phyloP scores from a whole-genome alignment of 2,888 invertebrate genomes.

The Hermaeophaga mercurialis region DNA sequence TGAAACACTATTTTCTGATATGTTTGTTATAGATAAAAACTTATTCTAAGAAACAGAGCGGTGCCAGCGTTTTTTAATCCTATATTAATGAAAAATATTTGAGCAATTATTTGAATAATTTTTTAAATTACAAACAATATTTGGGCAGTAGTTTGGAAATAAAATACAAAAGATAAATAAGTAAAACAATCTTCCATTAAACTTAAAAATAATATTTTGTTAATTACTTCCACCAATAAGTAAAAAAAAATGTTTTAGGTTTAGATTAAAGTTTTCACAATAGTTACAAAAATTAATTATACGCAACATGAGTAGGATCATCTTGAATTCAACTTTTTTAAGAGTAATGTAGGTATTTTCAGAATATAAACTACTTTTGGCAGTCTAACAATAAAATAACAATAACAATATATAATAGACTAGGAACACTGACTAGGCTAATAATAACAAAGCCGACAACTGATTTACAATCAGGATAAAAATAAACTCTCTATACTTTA shows the following conservation, averaged over 20 bases:
- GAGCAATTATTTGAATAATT: not conserved
- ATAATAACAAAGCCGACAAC: conserved; percentile 1
- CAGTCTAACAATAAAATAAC: not conserved
- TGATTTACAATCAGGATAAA: not conserved
- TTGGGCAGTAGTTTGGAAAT: no score
- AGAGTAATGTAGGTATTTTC: not conserved
- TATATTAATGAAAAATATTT: not conserved
- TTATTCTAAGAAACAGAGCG: conserved; percentile 18
- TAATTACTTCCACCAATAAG: no score
- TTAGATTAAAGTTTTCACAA: no score
- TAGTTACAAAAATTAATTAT: no score
- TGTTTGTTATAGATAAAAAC: conserved; percentile 19
- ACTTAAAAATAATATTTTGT: no score
- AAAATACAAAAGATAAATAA: no score
- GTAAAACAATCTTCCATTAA: no score
- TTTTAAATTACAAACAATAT: no score
- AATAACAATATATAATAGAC: not conserved
- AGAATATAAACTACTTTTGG: not conserved
- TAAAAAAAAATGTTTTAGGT: no score
- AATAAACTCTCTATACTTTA: not conserved
- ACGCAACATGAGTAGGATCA: no score
- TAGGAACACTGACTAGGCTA: not conserved
- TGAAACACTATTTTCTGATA: conserved; percentile 14
- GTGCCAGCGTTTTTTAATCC: not conserved
- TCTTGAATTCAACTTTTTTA: no score